Base-by-base conservation (phyloP, 2,113 vertebrate species). In the Tachysurus fulvidraco region DNA sequence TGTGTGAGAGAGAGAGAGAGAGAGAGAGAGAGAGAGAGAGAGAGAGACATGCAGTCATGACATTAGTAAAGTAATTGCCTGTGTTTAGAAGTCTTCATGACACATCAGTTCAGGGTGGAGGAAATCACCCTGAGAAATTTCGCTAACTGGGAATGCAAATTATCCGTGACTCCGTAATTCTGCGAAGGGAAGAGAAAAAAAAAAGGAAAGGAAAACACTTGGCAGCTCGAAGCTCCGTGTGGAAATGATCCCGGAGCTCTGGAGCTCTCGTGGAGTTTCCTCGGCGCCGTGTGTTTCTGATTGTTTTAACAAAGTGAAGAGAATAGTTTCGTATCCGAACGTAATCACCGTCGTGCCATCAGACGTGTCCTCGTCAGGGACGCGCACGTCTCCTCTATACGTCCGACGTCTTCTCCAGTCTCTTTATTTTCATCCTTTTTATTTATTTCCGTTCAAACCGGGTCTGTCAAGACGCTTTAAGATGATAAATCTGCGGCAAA, bases 181-280 rank as follows among this genome's bases (percentile, higher is more conserved):
- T 76, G 44, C 73, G 0, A 14, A 4, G 23, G 21, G 11, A 25
- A 46, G 6, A 28, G 28, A 8, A 25, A 25, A 14, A 52, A 9
- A 73, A 0, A 76, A 23, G 11, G n/a, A 30, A 57, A 57, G 9
- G 30, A 11, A 14, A 59, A 16, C 55, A 25, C 23, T 55, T 84
- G 85, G 64, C 88, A 89, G 64, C 65, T 57, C 25, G 77, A 17
- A 80, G 64, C 64, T 44, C 74, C 54, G 3, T 81, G 86, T 84
- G 85, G 74, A 89, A 89, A 86, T 86, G n/a, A 52, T n/a, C 46
- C 74, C 67, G 25, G 59, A 36, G 65, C 46, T 74, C 88, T 28
- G 25, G 46, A 36, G 65, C 46, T 74, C 88, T 28, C 84, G 85
- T 81, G 67, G 64, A 64, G 17, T 82, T 89, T 85, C 60, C 82